Evolutionary conservation across 2,888 invertebrate genomes (phyloP).

Genomic region (Cosmia pyralina): DNA sequence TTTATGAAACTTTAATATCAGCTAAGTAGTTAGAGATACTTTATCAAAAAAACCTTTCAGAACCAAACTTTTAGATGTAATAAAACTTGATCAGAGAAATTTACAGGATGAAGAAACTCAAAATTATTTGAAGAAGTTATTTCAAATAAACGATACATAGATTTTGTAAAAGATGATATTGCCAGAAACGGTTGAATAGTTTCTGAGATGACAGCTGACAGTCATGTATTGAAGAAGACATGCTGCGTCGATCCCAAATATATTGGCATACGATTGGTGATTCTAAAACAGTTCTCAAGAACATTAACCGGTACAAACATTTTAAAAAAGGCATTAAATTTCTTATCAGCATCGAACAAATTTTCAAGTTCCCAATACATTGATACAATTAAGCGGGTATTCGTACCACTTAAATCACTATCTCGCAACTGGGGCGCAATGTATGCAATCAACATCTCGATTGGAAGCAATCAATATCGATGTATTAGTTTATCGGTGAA

Average conservation of each 20-base stretch:
- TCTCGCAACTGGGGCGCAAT: slow-evolving; percentile 56
- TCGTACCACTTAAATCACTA: slow-evolving; percentile 51
- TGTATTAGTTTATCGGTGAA: slow-evolving; percentile 55
- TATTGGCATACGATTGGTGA: not conserved
- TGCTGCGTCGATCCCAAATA: not conserved
- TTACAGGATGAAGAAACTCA: not conserved
- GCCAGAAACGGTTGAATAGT: not conserved
- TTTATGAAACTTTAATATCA: slow-evolving; percentile 10
- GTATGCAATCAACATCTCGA: slow-evolving; percentile 60
- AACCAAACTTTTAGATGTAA: not conserved
- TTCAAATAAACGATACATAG: not conserved
- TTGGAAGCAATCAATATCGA: slow-evolving; percentile 58
- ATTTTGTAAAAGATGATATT: not conserved
- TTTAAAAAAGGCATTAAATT: slow-evolving; percentile 1
- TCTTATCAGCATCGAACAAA: slow-evolving; percentile 31
- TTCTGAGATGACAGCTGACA: not conserved
- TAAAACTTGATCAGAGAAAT: not conserved
- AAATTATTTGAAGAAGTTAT: not conserved
- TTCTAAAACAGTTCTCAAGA: not conserved
- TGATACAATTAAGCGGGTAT: slow-evolving; percentile 52
- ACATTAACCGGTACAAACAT: not conserved
- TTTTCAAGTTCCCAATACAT: slow-evolving; percentile 41
- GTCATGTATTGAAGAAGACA: not conserved
- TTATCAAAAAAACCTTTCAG: slow-evolving; percentile 10
- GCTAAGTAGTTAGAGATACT: not conserved